Evolutionary conservation across 2,888 invertebrate genomes (phyloP), one percentile per base, ranked within the genome.

Genomic region (Andrena praecox): DNA sequence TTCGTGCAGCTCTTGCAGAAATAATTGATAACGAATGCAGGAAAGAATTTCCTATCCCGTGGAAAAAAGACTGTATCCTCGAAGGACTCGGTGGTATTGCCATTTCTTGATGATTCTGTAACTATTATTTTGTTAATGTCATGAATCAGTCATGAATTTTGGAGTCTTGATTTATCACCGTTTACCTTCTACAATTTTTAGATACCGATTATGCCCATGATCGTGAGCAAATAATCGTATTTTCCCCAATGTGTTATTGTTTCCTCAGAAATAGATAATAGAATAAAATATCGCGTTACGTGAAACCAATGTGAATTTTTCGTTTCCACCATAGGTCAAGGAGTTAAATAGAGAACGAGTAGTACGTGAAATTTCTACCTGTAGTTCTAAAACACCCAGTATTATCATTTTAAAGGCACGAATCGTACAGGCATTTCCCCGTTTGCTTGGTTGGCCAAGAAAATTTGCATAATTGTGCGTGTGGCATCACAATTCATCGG

Each of bases 1-100:
- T 48, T 69, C 76, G 75, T 67, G 63, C 79, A 87, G 72, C 84
- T 87, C 78, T 77, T 60, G 81, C 64, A 76, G 75, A 72, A 77
- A 72, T 68, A 54, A 31, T 62, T 52, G 72, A 33, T 70, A 67
- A 82, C 75, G 71, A 85, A 66, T 62, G 56, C 52, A 48, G 33
- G 54, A 35, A 59, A 8, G 56, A 10, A 50, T 62, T 64, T 77
- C 66, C 48, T 63, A 27, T 35, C 48, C 29, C 35, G 52, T 66
- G 27, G 20, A 20, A 20, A 6, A 48, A 33, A 52, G 31, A 42
- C 24, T 35, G 67, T 35, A 56, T 71, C 72, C 71, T 77, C 52
- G 48, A 10, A 24, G 5, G 20, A 59, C 66, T 12, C 12, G 12
- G 71, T 68, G 66, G 63, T 48, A 66, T 70, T 50, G 6, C 10